These are phyloP conservation scores for Streblospio benedicti DNA, from an alignment of 1,140 invertebrate species.

Conservation along the genomic window DNA sequence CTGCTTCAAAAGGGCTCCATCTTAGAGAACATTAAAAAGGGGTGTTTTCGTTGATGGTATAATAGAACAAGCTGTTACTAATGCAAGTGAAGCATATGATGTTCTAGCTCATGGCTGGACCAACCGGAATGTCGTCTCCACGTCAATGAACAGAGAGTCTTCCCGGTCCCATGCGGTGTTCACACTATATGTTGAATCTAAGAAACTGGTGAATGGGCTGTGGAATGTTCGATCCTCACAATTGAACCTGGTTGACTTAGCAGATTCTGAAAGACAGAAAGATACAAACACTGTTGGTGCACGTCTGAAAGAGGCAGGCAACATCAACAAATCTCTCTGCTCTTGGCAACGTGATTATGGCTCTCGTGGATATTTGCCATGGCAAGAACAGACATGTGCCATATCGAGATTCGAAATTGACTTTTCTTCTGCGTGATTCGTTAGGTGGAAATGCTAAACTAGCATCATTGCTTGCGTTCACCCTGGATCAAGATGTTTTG, in stretches of 20 bases:
- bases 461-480: conserved; percentile 61
- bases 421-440: conserved; percentile 65
- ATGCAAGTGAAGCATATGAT: conserved; percentile 38
- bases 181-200: conserved; percentile 77
- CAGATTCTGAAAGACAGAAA: conserved; percentile 67
- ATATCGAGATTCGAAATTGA: conserved; percentile 76
- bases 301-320: conserved; percentile 61
- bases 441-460: conserved; percentile 80
- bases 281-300: conserved; percentile 37
- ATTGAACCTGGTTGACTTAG: conserved; percentile 72
- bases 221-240: conserved; percentile 33
- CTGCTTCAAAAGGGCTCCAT: conserved; percentile 31
- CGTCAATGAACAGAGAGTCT: conserved; percentile 98
- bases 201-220: conserved; percentile 47
- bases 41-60: conserved; percentile 44
- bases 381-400: conserved; percentile 51
- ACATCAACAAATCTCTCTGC: conserved; percentile 71
- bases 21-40: conserved; percentile 39
- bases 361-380: conserved; percentile 54
- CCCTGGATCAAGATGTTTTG: conserved; percentile 40
- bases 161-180: conserved; percentile 97
- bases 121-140: conserved; percentile 72
- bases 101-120: conserved; percentile 23
- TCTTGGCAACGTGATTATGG: conserved; percentile 67
- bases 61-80: conserved; percentile 32